phyloP scores from a whole-genome alignment of 2,888 invertebrate species.

The Epicampocera succincta region DNA sequence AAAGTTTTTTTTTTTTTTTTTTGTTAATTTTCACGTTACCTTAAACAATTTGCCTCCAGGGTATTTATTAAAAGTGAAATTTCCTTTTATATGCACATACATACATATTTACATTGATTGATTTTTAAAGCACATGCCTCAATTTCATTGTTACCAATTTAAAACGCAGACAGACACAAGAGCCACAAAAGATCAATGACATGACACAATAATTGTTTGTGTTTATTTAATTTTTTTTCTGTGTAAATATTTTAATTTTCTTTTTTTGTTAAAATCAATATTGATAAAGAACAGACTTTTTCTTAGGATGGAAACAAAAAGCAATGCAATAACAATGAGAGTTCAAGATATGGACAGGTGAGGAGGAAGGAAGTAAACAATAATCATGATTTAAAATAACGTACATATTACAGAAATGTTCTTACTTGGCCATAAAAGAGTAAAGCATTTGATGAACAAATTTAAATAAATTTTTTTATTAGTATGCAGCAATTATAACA shows the following conservation, averaged over 20 bases:
- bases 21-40: slow-evolving; percentile 45
- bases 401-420: too few relatives aligned
- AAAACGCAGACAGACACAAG: not conserved
- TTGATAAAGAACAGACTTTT: not conserved
- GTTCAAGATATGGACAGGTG: slow-evolving; percentile 1
- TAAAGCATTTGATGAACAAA: too few relatives aligned
- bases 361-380: too few relatives aligned
- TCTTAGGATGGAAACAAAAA: not conserved
- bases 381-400: too few relatives aligned
- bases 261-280: not conserved
- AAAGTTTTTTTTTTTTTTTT: too few relatives aligned
- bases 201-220: slow-evolving; percentile 40
- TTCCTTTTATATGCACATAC: not conserved
- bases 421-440: too few relatives aligned
- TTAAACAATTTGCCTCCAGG: not conserved
- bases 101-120: slow-evolving; percentile 8
- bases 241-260: slow-evolving; percentile 38
- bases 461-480: too few relatives aligned
- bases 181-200: slow-evolving; percentile 56
- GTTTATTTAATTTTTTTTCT: slow-evolving; percentile 10
- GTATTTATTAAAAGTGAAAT: slow-evolving; percentile 18
- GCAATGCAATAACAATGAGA: slow-evolving; percentile 12
- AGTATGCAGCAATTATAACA: too few relatives aligned
- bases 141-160: not conserved
- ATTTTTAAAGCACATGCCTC: not conserved